Evolutionary conservation across 1,140 invertebrate species (phyloP), one percentile per base, ranked within the genome.

Genomic region (Sinonovacula constricta): DNA sequence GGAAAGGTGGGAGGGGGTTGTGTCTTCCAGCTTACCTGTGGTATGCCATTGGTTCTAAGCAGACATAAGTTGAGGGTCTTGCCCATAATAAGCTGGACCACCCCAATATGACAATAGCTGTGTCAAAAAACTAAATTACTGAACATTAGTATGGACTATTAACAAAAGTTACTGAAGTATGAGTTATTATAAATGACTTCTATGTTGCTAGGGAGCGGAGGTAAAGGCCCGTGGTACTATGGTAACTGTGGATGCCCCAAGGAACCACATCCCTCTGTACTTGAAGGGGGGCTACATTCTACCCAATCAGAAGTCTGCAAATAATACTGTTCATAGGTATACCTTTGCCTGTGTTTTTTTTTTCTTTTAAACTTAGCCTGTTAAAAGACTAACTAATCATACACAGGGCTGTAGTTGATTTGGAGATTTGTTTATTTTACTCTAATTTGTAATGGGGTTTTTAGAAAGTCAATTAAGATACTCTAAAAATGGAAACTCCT

Each of bases 221-320:
- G 63, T 85, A 2, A 49, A 66, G 7, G 15, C 56, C 18, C 56
- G 74, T 28, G 80, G 75, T n/a, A 83, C 79, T 0, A 87, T 93
- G 80, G 83, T 92, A 2, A 90, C 83, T n/a, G 81, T 95, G 24
- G 79, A 91, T 15, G 93, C 75, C 31, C 75, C 75, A 3, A 62
- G 66, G 26, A 65, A 78, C 60, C 5, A 49, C 26, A 89, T 91
- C 22, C 86, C 88, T 14, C 59, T 91, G 14, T 86, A 85, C 59
- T 49, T 91, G 14, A 74, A 87, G 22, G 90, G 87, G 14, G 90
- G 90, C 5, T 81, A 81, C 62, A 86, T 91, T 36, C 33, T 91
- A 12, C 88, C 89, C 3, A 89, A 85, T 33, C 90, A 91, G 80
- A 81, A 81, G n/a, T 83, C 85, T 34, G 85, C 80, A 24, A 75